Conservation (phyloP, 1,140 invertebrate genomes). For the Spodoptera litura region DNA sequence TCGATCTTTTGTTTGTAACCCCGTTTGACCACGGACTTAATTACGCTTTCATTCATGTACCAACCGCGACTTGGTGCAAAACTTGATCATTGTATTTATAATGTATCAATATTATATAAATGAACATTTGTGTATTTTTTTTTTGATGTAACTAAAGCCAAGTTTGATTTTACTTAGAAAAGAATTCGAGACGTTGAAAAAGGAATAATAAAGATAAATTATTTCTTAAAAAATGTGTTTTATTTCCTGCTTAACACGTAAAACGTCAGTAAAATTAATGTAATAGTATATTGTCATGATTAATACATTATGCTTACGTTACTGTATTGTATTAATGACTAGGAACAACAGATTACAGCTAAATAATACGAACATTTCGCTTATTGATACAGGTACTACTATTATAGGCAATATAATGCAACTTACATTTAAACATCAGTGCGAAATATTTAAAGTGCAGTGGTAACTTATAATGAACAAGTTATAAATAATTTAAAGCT, state of each 20-base stretch:
- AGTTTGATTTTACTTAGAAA: conserved; percentile 84
- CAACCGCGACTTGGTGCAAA: conserved; percentile 66
- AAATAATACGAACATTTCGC: conserved; percentile 1
- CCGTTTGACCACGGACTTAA: conserved; percentile 55
- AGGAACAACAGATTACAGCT: conserved; percentile 50
- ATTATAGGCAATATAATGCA: conserved; percentile 15
- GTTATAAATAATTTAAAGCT: conserved; percentile 33
- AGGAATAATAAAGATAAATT: conserved; percentile 85
- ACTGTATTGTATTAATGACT: conserved; percentile 52
- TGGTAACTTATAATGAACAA: conserved; percentile 37
- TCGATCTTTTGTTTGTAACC: conserved; percentile 50
- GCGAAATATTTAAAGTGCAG: conserved; percentile 9
- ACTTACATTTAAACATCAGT: conserved; percentile 15
- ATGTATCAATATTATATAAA: conserved; percentile 75
- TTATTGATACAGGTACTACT: conserved; percentile 27
- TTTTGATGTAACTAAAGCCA: conserved; percentile 84
- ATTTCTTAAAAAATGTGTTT: conserved; percentile 82
- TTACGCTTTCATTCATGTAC: conserved; percentile 77
- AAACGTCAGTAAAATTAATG: conserved; percentile 33
- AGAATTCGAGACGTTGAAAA: conserved; percentile 82
- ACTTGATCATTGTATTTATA: conserved; percentile 73
- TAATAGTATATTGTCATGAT: conserved; percentile 47
- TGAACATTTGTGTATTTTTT: conserved; percentile 81
- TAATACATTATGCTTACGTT: conserved; percentile 43
- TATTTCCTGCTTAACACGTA: conserved; percentile 61